Conservation (phyloP, 2,113 vertebrate genomes). For the Lycaon pictus region DNA sequence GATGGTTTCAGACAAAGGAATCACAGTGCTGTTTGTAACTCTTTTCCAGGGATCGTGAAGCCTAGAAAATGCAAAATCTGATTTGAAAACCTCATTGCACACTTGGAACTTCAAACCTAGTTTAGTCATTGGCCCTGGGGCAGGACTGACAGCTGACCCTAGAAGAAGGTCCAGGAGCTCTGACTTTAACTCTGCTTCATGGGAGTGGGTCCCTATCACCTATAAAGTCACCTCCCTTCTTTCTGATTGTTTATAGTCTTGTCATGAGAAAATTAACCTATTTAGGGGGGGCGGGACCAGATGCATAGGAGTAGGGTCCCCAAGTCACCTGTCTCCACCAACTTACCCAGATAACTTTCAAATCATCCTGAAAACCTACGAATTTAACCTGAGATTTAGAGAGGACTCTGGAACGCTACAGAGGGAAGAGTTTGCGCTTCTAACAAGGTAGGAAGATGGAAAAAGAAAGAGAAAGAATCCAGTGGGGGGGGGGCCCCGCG, state of each 20-base stretch:
- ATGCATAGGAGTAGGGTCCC: too few species aligned
- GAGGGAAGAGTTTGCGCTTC: too few species aligned
- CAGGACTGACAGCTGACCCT: constrained; percentile 60
- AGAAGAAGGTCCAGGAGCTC: constrained; percentile 16
- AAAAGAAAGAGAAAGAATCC: too few species aligned
- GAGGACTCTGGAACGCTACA: too few species aligned
- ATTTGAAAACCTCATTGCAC: constrained; percentile 54
- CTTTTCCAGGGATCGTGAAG: constrained; percentile 65
- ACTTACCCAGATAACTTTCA: too few species aligned
- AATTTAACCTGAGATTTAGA: too few species aligned
- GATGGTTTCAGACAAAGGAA: constrained; percentile 7
- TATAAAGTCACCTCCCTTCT: neutral
- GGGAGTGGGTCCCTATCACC: neutral
- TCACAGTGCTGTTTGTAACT: constrained; percentile 69
- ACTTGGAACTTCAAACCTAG: constrained; percentile 69
- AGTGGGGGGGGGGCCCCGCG: too few species aligned
- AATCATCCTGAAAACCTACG: too few species aligned
- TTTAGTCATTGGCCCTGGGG: constrained; percentile 71
- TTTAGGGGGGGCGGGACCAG: neutral
- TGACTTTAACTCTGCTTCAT: neutral
- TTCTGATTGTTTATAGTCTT: neutral
- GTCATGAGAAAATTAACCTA: neutral
- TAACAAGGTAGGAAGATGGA: too few species aligned
- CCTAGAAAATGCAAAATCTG: neutral
- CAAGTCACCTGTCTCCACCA: too few species aligned